These are phyloP conservation scores for Meliscaeva auricollis DNA, from an alignment of 2,888 invertebrate genomes.

Conservation along the genomic window DNA sequence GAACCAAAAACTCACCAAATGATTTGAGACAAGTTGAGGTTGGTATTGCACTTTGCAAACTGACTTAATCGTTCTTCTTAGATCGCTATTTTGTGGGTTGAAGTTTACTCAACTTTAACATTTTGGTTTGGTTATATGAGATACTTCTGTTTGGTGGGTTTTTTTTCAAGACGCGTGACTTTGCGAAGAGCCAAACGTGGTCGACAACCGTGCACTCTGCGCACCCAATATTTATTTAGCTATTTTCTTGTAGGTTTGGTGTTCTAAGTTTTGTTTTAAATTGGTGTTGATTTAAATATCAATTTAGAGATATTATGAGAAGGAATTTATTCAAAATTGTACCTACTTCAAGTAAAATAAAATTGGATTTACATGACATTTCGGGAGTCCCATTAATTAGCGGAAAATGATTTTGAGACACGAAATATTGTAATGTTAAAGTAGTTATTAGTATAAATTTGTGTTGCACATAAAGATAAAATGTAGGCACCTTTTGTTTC, in stretches of 20 bases:
- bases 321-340: conserved; percentile 2
- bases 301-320: conserved; percentile 29
- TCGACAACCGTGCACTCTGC: conserved; percentile 27
- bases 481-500: no score
- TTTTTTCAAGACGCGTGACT: conserved; percentile 52
- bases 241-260: conserved; percentile 3
- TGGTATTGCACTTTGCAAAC: conserved; percentile 57
- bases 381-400: not conserved
- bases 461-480: no score
- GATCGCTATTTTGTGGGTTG: conserved; percentile 57
- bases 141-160: not conserved
- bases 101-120: conserved; percentile 59
- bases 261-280: not conserved
- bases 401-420: not conserved
- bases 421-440: no score
- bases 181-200: conserved; percentile 39
- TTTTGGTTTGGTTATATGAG: conserved; percentile 25
- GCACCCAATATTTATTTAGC: conserved; percentile 40
- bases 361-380: conserved; percentile 10
- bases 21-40: conserved; percentile 6
- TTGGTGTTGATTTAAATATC: conserved; percentile 61
- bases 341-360: no score
- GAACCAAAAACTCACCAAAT: conserved; percentile 5
- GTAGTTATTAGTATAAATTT: no score
- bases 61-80: conserved; percentile 54